Conservation (phyloP, 2,113 vertebrate species). For the Festucalex cinctus region DNA sequence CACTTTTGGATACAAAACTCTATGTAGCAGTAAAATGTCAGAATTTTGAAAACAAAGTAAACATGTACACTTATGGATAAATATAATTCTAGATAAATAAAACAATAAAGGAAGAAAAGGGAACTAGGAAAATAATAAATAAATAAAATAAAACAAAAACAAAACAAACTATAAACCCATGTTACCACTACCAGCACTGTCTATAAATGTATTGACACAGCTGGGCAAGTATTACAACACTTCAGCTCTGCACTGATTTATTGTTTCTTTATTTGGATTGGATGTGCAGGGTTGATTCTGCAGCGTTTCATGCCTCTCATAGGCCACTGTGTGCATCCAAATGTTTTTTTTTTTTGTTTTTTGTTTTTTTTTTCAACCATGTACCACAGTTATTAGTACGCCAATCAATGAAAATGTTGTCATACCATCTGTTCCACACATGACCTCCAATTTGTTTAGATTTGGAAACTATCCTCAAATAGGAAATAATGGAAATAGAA, state of each 20-base stretch:
- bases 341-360: not conserved
- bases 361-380: not conserved
- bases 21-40: not conserved
- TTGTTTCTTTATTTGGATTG: not conserved
- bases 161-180: not conserved
- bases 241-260: slow-evolving; percentile 3
- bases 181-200: not conserved
- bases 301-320: not conserved
- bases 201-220: too few relatives aligned
- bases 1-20: not conserved
- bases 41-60: not conserved
- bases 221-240: too few relatives aligned
- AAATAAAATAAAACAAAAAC: not conserved
- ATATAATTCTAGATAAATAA: too few relatives aligned
- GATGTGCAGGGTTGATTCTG: not conserved
- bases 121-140: not conserved
- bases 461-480: not conserved
- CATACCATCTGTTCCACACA: not conserved
- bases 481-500: not conserved
- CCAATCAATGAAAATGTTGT: not conserved
- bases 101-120: not conserved
- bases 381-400: not conserved
- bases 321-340: not conserved
- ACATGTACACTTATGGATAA: not conserved
- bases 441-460: not conserved